Evolutionary conservation across 2,113 vertebrate species (phyloP).

Genomic region (Malaclemys terrapin): DNA sequence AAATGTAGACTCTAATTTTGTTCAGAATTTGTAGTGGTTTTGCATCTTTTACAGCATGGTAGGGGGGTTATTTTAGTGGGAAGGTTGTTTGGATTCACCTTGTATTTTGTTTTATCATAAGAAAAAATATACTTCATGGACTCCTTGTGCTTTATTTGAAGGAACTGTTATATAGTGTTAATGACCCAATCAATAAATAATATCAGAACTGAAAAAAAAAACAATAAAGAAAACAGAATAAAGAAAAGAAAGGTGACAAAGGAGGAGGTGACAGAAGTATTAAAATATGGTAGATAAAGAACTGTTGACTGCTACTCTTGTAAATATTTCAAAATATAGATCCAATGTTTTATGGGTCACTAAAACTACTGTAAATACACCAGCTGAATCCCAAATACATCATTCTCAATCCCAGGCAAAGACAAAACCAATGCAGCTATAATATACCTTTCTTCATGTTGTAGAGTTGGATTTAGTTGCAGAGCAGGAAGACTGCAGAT

Average conservation of each 20-base stretch:
- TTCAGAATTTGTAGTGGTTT: neutral
- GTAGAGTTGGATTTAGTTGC: slow-evolving; percentile 46
- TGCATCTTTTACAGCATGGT: neutral
- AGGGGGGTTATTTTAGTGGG: neutral
- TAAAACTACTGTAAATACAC: slow-evolving; percentile 76
- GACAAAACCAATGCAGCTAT: slow-evolving; percentile 53
- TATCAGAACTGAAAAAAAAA: slow-evolving; percentile 17
- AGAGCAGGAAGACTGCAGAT: neutral
- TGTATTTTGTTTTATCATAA: neutral
- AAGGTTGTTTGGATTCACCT: neutral
- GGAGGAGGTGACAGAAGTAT: slow-evolving; percentile 11
- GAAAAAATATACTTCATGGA: slow-evolving; percentile 10
- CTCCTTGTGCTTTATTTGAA: slow-evolving; percentile 25
- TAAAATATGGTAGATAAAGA: slow-evolving; percentile 48
- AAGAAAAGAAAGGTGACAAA: neutral
- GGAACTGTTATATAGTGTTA: slow-evolving; percentile 19
- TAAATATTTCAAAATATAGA: slow-evolving; percentile 53
- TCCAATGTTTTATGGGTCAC: slow-evolving; percentile 48
- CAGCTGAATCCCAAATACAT: slow-evolving; percentile 71
- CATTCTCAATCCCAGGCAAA: slow-evolving; percentile 56
- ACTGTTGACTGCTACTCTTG: slow-evolving; percentile 61
- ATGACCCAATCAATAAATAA: neutral
- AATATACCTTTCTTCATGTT: slow-evolving; percentile 4
- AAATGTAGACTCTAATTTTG: neutral
- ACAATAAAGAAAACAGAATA: neutral